Conservation (phyloP, 2,113 vertebrate genomes). For the Paraplagusia blochii region DNA sequence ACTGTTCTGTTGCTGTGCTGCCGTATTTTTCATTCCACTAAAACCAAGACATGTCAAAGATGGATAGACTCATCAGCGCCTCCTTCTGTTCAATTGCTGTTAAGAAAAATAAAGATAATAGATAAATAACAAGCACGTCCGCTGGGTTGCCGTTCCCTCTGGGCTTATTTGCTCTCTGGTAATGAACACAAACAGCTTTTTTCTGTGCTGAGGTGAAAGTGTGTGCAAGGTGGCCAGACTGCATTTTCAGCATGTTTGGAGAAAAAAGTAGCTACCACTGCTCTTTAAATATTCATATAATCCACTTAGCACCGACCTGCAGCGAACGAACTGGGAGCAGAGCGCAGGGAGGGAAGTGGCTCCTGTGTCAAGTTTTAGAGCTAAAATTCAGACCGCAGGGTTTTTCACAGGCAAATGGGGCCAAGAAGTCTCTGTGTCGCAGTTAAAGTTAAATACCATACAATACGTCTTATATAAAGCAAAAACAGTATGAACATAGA, state of each 20-base stretch:
- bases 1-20: too few species aligned
- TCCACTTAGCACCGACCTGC: constrained; percentile 6
- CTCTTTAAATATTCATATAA: constrained; percentile 22
- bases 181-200: constrained; percentile 22
- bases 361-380: constrained; percentile 2
- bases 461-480: too few species aligned
- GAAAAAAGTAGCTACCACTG: constrained; percentile 1
- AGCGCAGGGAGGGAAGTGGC: not conserved
- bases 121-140: not conserved
- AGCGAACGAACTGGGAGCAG: constrained; percentile 1
- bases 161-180: constrained; percentile 1
- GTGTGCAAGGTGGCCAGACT: constrained; percentile 11
- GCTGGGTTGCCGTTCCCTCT: constrained; percentile 1
- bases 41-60: not conserved
- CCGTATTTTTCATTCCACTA: too few species aligned
- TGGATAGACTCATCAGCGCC: not conserved
- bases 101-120: constrained; percentile 5
- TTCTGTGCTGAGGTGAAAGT: constrained; percentile 9
- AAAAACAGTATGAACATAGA: too few species aligned
- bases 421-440: not conserved
- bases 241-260: constrained; percentile 24
- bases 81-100: not conserved
- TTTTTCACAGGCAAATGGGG: not conserved
- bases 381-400: too few species aligned
- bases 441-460: too few species aligned